Evolutionary conservation across 2,797 vertebrate genomes (phyloP).

Genomic region (Acropternis orthonyx): DNA sequence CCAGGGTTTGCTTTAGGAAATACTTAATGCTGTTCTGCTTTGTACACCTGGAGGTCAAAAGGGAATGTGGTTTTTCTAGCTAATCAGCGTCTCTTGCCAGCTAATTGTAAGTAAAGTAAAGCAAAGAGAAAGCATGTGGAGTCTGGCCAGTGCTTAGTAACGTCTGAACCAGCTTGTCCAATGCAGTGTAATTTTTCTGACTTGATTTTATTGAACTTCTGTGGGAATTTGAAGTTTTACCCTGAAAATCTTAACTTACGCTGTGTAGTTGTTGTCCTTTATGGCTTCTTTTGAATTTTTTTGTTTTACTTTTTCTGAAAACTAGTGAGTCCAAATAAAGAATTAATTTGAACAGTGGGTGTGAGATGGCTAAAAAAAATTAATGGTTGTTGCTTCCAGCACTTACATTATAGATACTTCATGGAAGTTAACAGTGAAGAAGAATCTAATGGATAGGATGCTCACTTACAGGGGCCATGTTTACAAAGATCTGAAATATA

Average conservation of each 20-base stretch:
- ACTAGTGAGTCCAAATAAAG: neutral
- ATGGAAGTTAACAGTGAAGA: neutral
- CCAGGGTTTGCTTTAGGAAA: neutral
- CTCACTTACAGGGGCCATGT: neutral
- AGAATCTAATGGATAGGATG: neutral
- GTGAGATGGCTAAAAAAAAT: neutral
- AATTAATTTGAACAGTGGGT: neutral
- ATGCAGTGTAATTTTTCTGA: neutral
- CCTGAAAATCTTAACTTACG: neutral
- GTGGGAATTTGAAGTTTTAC: neutral
- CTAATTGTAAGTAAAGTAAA: constrained; percentile 27
- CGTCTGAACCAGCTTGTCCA: neutral
- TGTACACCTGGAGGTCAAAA: neutral
- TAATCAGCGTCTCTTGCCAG: neutral
- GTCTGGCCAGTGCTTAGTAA: neutral
- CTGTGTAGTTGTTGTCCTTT: neutral
- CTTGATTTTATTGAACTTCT: neutral
- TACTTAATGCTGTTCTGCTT: neutral
- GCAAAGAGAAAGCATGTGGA: neutral
- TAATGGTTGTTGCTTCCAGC: neutral
- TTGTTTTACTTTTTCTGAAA: neutral
- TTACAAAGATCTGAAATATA: neutral
- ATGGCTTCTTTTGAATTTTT: neutral
- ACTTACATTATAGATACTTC: neutral
- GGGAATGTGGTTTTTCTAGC: neutral